phyloP scores from a whole-genome alignment of 1,140 invertebrate species.

The Pogonomyrmex californicus region DNA sequence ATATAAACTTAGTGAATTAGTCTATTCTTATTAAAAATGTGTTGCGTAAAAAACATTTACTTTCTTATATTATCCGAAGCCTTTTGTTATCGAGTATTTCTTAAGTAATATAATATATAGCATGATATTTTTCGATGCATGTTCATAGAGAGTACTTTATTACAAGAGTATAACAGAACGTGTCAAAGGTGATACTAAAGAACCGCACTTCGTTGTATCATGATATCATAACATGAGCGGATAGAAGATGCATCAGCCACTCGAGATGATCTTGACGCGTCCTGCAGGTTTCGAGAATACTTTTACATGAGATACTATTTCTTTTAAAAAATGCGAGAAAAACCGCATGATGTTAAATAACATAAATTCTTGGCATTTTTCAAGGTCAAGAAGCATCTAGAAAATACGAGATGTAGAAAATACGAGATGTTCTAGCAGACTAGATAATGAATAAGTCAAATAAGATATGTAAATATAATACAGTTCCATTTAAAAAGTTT shows the following conservation, averaged over 20 bases:
- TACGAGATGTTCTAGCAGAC: background rate
- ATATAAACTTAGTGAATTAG: background rate
- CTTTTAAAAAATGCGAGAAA: conserved; percentile 24
- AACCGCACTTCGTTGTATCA: conserved; percentile 48
- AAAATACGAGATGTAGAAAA: no score
- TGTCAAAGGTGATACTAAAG: conserved; percentile 56
- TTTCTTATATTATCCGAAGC: background rate
- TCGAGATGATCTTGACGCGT: conserved; percentile 51
- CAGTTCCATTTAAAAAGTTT: background rate
- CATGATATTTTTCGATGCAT: conserved; percentile 50
- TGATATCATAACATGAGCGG: conserved; percentile 38
- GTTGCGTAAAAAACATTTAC: background rate
- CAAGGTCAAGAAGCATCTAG: conserved; percentile 10
- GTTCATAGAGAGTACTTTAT: conserved; percentile 45
- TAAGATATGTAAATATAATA: background rate
- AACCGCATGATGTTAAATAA: conserved; percentile 2
- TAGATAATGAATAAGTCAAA: background rate
- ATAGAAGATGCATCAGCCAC: conserved; percentile 52
- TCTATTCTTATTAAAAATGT: background rate
- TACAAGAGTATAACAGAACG: conserved; percentile 23
- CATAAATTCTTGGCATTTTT: background rate
- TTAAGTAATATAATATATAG: conserved; percentile 37
- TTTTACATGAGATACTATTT: conserved; percentile 50
- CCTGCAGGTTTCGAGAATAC: conserved; percentile 50
- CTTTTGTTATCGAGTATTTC: conserved; percentile 24